Percentiles rank a stretch among this genome's conserved stretches.
These are phyloP conservation scores for Coptodon bakossiorum DNA, from an alignment of 2,113 vertebrate genomes.

Conservation along the genomic window DNA sequence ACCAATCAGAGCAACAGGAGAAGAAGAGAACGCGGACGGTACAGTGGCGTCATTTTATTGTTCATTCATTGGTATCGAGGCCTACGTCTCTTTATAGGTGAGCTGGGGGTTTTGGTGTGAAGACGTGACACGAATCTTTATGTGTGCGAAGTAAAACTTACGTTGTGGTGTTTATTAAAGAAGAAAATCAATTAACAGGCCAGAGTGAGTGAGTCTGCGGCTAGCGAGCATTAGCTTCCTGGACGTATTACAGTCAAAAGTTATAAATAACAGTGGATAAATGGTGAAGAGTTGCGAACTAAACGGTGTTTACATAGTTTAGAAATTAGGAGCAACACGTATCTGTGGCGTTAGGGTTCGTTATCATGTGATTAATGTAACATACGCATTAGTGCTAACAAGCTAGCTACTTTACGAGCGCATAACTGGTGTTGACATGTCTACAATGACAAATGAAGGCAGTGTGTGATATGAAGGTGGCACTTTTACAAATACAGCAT, in stretches of 20 bases:
- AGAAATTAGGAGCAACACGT: background rate
- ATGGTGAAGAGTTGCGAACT: background rate
- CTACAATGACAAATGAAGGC: background rate
- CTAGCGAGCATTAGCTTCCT: background rate
- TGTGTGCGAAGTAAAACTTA: background rate
- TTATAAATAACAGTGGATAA: background rate
- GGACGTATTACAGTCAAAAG: background rate
- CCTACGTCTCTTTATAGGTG: conserved; percentile 35
- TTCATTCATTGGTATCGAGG: conserved; percentile 53
- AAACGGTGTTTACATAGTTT: background rate
- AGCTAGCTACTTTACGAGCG: background rate
- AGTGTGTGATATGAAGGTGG: background rate
- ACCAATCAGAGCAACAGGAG: background rate
- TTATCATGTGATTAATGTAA: background rate
- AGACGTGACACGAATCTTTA: no score
- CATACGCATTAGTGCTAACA: background rate
- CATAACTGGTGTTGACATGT: background rate
- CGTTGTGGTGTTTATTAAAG: background rate
- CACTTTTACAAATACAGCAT: background rate
- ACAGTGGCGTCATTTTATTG: conserved; percentile 50
- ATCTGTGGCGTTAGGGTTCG: background rate
- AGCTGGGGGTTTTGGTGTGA: background rate
- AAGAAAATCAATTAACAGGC: background rate
- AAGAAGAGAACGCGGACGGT: background rate
- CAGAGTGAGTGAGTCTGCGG: background rate